Evolutionary conservation across 2,113 vertebrate genomes (phyloP).

Genomic region (Apteryx mantelli): DNA sequence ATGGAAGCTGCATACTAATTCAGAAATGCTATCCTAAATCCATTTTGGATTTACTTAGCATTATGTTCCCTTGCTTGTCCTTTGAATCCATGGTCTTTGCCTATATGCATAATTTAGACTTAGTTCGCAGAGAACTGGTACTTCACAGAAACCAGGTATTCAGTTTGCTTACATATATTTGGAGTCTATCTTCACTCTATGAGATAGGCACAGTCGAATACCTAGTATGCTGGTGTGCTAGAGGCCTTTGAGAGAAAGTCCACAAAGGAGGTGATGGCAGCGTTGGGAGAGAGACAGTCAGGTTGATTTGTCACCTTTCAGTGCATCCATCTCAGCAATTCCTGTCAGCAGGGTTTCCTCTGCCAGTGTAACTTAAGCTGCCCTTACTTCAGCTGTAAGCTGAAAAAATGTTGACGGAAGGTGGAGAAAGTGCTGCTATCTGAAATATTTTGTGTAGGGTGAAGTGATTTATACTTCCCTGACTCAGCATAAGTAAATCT

Average conservation of each 20-base stretch:
- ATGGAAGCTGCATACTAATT: background rate
- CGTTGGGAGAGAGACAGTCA: fast-evolving
- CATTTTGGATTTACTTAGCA: background rate
- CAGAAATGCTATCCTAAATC: background rate
- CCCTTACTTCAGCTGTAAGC: background rate
- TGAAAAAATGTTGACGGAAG: background rate
- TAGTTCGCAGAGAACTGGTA: background rate
- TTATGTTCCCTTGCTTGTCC: background rate
- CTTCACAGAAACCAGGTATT: background rate
- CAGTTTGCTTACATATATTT: fast-evolving
- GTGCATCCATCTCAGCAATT: background rate
- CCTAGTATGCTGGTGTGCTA: background rate
- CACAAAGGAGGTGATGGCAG: background rate
- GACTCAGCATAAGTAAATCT: background rate
- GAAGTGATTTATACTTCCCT: background rate
- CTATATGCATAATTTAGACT: background rate
- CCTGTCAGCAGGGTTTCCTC: background rate
- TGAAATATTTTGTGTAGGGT: background rate
- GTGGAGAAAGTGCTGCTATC: background rate
- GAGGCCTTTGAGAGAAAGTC: fast-evolving
- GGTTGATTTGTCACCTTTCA: background rate
- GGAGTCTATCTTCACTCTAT: background rate
- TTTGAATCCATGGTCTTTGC: background rate
- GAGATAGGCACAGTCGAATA: fast-evolving
- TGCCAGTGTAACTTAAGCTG: background rate